These are phyloP conservation scores for Plagodis dolabraria DNA, from an alignment of 2,888 invertebrate genomes.

Conservation along the genomic window DNA sequence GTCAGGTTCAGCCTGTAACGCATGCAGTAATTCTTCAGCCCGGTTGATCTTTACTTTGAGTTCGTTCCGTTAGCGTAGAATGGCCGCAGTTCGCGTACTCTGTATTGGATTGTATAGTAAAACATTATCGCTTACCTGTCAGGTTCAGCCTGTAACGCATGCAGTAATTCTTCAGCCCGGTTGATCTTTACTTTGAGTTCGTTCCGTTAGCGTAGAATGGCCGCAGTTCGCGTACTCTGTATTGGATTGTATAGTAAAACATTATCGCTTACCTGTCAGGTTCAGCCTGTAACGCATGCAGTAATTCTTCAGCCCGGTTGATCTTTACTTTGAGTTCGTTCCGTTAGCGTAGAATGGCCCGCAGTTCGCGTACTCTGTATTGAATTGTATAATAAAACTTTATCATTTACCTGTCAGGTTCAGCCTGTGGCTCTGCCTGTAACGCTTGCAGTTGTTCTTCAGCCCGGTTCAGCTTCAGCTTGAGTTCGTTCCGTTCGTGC, in stretches of 20 bases:
- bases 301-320: constrained; percentile 96
- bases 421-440: constrained; percentile 74
- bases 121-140: too few species aligned
- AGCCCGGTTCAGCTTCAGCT: constrained; percentile 95
- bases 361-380: constrained; percentile 65
- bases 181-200: constrained; percentile 96
- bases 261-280: too few species aligned
- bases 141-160: constrained; percentile 85
- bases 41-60: constrained; percentile 96
- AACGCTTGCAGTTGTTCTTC: constrained; percentile 95
- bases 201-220: constrained; percentile 96
- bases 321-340: constrained; percentile 97
- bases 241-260: too few species aligned
- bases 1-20: constrained; percentile 81
- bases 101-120: constrained; percentile 32
- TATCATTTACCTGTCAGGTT: constrained; percentile 62
- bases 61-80: constrained; percentile 96
- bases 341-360: constrained; percentile 94
- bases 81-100: constrained; percentile 92
- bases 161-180: constrained; percentile 96
- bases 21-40: constrained; percentile 95
- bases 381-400: too few species aligned
- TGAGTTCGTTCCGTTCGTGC: constrained; percentile 96
- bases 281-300: constrained; percentile 88
- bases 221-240: constrained; percentile 90